phyloP scores from a whole-genome alignment of 2,888 invertebrate genomes.

The Uloborus plumipes region DNA sequence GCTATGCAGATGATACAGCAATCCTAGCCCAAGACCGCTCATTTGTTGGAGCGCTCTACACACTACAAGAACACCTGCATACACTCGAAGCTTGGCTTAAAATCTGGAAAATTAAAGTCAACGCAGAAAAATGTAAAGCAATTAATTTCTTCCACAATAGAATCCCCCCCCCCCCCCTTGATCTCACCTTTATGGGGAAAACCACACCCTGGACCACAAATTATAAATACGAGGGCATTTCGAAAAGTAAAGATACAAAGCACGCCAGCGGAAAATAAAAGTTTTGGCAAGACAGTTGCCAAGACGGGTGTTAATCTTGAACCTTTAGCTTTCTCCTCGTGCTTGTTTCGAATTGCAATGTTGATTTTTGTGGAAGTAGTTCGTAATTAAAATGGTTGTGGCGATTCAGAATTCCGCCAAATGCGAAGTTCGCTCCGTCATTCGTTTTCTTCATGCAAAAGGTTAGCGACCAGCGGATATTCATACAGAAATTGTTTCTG shows the following conservation, averaged over 20 bases:
- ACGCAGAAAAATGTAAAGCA: too few relatives aligned
- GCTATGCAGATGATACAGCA: too few relatives aligned
- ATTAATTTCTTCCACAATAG: too few relatives aligned
- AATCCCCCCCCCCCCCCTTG: too few relatives aligned
- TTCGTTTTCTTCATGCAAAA: neutral
- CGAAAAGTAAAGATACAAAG: neutral
- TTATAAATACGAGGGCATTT: neutral
- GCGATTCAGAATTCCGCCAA: slow-evolving; percentile 1
- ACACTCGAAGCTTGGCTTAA: too few relatives aligned
- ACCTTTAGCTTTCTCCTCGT: neutral
- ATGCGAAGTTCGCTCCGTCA: neutral
- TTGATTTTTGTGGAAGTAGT: neutral
- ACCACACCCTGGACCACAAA: too few relatives aligned
- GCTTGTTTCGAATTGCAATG: neutral
- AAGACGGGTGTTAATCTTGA: neutral
- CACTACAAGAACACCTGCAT: too few relatives aligned
- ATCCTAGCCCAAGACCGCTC: too few relatives aligned
- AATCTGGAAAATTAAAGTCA: too few relatives aligned
- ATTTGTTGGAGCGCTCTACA: too few relatives aligned
- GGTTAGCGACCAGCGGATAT: neutral
- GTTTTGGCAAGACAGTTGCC: neutral
- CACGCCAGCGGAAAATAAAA: neutral
- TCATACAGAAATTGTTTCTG: neutral
- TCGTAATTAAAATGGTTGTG: neutral
- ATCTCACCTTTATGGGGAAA: too few relatives aligned